A percentile compares a stretch with the other conserved stretches of the same genome.
Evolutionary conservation across 2,888 invertebrate genomes (phyloP).

Genomic region (Cephus sareptanus): DNA sequence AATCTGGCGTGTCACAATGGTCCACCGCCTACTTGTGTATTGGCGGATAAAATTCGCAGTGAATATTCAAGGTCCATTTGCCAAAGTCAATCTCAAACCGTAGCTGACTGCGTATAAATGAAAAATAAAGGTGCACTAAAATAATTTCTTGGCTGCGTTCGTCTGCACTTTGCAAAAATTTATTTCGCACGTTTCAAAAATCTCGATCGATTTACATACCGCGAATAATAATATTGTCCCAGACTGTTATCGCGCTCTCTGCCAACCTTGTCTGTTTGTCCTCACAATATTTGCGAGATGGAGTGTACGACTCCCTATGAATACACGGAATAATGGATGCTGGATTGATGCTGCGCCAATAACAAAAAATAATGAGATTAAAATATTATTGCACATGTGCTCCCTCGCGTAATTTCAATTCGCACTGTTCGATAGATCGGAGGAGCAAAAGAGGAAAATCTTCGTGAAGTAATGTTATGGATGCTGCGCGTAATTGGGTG

Average conservation of each 20-base stretch:
- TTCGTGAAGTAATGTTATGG: not conserved
- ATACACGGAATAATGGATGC: slow-evolving; percentile 5
- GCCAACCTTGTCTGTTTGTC: not conserved
- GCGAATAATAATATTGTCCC: not conserved
- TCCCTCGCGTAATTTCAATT: not conserved
- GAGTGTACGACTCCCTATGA: not conserved
- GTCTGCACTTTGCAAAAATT: not conserved
- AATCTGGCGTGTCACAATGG: not conserved
- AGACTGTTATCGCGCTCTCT: not conserved
- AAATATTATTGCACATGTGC: slow-evolving; percentile 31
- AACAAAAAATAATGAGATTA: slow-evolving; percentile 9
- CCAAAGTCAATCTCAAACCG: not conserved
- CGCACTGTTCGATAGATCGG: not conserved
- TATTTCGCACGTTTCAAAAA: not conserved
- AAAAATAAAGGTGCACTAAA: not conserved
- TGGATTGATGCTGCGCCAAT: slow-evolving; percentile 2
- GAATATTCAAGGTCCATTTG: not conserved
- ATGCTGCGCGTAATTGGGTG: too few species aligned
- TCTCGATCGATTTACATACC: not conserved
- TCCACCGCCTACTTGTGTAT: not conserved
- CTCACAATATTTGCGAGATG: not conserved
- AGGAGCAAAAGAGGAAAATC: not conserved
- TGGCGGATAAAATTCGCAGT: not conserved
- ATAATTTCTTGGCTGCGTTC: not conserved
- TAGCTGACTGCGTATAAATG: not conserved